Evolutionary conservation across 2,888 invertebrate species (phyloP).

Genomic region (Eupithecia pulchellata): DNA sequence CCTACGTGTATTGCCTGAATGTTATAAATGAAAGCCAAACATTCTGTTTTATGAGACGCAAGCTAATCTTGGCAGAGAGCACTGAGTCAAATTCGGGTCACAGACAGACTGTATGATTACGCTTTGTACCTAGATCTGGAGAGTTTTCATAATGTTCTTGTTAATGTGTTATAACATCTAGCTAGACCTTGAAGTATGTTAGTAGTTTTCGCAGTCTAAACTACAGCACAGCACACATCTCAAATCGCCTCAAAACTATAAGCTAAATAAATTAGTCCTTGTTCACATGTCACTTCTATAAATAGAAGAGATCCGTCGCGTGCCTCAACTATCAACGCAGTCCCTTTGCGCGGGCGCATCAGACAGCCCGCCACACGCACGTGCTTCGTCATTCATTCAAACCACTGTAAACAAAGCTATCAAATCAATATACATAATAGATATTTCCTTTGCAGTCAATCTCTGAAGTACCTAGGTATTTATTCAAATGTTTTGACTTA

Average conservation of each 20-base stretch:
- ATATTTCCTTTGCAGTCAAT: conserved; percentile 32
- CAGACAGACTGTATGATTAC: conserved; percentile 56
- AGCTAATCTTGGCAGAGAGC: conserved; percentile 68
- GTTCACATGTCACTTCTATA: conserved; percentile 57
- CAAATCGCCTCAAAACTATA: conserved; percentile 25
- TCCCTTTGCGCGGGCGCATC: conserved; percentile 69
- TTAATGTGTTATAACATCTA: background rate
- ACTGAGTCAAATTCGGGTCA: conserved; percentile 70
- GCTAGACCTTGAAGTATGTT: background rate
- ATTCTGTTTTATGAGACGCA: conserved; percentile 22
- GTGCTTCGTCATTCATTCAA: conserved; percentile 71
- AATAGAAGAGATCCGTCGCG: conserved; percentile 68
- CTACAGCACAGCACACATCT: conserved; percentile 17
- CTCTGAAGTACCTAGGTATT: conserved; percentile 12
- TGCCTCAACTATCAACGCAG: conserved; percentile 58
- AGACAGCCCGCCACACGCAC: conserved; percentile 69
- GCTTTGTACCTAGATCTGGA: conserved; percentile 58
- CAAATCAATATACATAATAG: conserved; percentile 35
- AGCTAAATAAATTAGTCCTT: conserved; percentile 41
- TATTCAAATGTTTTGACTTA: conserved; percentile 22
- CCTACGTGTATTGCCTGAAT: conserved; percentile 26
- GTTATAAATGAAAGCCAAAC: conserved; percentile 52
- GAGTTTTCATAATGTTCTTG: conserved; percentile 19
- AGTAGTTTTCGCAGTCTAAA: background rate
- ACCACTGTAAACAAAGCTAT: conserved; percentile 64